Percentiles rank a stretch among this genome's conserved stretches.
Evolutionary conservation across 2,113 vertebrate species (phyloP).

Genomic region (Heptranchias perlo): DNA sequence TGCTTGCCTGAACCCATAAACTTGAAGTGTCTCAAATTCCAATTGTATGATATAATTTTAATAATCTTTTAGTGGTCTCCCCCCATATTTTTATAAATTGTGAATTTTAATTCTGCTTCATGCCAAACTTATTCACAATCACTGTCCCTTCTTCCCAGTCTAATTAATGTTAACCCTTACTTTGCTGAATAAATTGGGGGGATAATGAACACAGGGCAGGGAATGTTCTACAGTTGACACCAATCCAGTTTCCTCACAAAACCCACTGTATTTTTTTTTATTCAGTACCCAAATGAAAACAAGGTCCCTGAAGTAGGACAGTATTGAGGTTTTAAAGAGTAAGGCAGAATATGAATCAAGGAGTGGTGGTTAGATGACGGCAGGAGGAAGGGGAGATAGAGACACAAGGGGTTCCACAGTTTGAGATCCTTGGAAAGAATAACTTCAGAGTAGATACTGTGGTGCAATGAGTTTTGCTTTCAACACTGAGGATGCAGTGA

Average conservation of each 20-base stretch:
- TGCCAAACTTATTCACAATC: neutral
- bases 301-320: neutral
- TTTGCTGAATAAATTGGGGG: neutral
- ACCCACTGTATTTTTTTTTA: neutral
- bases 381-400: no score
- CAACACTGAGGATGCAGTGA: neutral
- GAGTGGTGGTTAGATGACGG: neutral
- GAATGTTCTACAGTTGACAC: neutral
- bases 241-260: neutral
- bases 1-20: neutral
- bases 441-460: neutral
- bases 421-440: neutral
- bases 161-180: neutral
- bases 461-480: neutral
- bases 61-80: neutral
- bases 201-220: neutral
- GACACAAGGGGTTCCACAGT: neutral
- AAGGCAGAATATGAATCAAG: neutral
- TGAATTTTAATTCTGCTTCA: slow-evolving; percentile 15
- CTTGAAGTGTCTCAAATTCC: slow-evolving; percentile 20
- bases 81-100: neutral
- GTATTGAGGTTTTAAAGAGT: neutral
- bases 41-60: neutral
- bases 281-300: neutral
- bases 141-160: neutral